Conservation (phyloP, 2,113 vertebrate genomes). For the Onychostoma macrolepis region DNA sequence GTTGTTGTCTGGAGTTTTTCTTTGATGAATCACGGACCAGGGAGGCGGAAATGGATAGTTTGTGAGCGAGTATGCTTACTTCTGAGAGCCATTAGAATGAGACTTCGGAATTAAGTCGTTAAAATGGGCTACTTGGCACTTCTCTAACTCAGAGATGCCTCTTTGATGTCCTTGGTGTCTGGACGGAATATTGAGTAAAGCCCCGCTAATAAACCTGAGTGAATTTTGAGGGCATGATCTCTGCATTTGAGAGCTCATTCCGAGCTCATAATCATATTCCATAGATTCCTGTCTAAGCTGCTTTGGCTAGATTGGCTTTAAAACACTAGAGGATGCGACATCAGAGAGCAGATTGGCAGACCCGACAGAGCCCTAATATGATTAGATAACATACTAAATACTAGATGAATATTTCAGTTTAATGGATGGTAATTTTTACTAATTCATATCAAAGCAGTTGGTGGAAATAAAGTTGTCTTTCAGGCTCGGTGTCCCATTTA, state of each 20-base stretch:
- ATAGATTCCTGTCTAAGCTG: constrained; percentile 34
- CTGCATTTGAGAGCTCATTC: constrained; percentile 41
- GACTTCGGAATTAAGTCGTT: constrained; percentile 13
- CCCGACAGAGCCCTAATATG: constrained; percentile 8
- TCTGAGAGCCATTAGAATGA: constrained; percentile 20
- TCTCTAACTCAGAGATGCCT: constrained; percentile 11
- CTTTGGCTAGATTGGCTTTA: constrained; percentile 30
- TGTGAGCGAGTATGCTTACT: constrained; percentile 8
- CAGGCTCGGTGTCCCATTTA: constrained; percentile 7
- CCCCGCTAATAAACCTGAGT: constrained; percentile 13
- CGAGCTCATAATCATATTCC: constrained; percentile 37
- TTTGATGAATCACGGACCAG: not conserved
- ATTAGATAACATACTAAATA: constrained; percentile 48
- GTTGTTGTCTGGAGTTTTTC: not conserved
- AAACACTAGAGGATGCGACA: constrained; percentile 34
- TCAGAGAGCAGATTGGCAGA: constrained; percentile 31
- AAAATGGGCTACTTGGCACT: not conserved
- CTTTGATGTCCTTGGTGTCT: constrained; percentile 36
- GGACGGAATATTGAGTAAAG: constrained; percentile 40
- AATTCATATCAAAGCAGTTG: constrained; percentile 4
- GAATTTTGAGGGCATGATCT: constrained; percentile 22
- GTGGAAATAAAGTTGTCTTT: constrained; percentile 39
- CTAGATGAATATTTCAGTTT: constrained; percentile 37
- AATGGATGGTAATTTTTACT: constrained; percentile 29
- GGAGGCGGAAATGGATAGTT: not conserved